Conservation (phyloP, 2,888 invertebrate genomes). For the Neoascia interrupta region DNA sequence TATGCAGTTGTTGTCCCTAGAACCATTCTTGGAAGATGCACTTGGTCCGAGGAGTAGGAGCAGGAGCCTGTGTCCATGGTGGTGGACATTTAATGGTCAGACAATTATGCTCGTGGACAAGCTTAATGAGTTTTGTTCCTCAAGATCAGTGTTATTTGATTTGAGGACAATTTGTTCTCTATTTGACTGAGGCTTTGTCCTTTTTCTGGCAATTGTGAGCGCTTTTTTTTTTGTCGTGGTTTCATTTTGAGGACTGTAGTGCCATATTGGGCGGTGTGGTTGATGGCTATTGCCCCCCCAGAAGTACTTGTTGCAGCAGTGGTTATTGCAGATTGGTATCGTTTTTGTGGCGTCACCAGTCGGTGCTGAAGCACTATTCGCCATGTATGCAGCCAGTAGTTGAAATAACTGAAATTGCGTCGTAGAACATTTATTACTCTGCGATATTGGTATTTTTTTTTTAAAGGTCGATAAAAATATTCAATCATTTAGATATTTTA, state of each 20-base stretch:
- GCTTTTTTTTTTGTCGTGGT: constrained; percentile 4
- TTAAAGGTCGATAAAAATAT: constrained; percentile 16
- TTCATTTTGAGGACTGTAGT: not conserved
- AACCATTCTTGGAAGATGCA: not conserved
- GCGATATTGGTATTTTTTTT: constrained; percentile 31
- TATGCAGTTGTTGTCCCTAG: constrained; percentile 22
- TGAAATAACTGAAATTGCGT: not conserved
- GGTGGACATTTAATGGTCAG: constrained; percentile 11
- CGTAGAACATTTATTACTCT: constrained; percentile 33
- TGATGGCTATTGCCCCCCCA: not conserved
- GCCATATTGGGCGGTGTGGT: not conserved
- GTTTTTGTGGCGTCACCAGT: constrained; percentile 21
- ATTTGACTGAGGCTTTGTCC: constrained; percentile 7
- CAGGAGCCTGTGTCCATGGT: constrained; percentile 26
- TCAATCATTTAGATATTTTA: too few relatives aligned
- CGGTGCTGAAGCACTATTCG: constrained; percentile 6
- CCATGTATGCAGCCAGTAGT: not conserved
- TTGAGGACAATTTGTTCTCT: constrained; percentile 43
- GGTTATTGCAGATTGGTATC: constrained; percentile 9
- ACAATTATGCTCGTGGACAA: constrained; percentile 46
- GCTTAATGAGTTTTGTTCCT: constrained; percentile 47
- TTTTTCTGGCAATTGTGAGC: constrained; percentile 1
- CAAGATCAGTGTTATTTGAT: constrained; percentile 49
- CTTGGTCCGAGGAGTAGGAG: not conserved
- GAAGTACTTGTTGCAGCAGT: constrained; percentile 46